phyloP scores from a whole-genome alignment of 2,888 invertebrate genomes.

The Ashinkailepas kermadecensis region DNA sequence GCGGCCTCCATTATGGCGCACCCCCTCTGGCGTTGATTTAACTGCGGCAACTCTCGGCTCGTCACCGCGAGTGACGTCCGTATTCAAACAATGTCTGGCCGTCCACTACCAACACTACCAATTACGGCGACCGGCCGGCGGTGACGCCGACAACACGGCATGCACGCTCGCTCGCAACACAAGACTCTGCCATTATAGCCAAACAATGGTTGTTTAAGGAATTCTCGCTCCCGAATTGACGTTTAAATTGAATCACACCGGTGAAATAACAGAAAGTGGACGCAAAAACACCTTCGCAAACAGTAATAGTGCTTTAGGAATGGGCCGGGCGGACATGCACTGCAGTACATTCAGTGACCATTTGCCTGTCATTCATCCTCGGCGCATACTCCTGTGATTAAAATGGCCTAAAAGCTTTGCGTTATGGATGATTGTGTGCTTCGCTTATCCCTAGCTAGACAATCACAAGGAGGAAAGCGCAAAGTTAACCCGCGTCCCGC shows the following conservation, averaged over 20 bases:
- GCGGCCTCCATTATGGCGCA: no score
- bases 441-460: no score
- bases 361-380: not conserved
- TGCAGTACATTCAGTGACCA: not conserved
- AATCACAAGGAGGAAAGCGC: no score
- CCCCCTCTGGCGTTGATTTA: no score
- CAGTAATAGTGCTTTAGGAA: not conserved
- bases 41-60: no score
- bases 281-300: not conserved
- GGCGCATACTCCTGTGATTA: not conserved
- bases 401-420: no score
- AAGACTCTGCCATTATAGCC: not conserved
- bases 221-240: not conserved
- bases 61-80: not conserved
- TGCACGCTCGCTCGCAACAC: not conserved
- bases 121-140: not conserved
- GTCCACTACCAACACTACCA: not conserved
- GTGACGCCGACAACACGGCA: not conserved
- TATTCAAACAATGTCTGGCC: not conserved
- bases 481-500: no score
- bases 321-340: not conserved
- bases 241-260: slow-evolving; percentile 18
- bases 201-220: slow-evolving; percentile 16
- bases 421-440: no score
- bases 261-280: not conserved